These are phyloP conservation scores for Sialia sialis DNA, from an alignment of 2,113 vertebrate species.

Conservation along the genomic window DNA sequence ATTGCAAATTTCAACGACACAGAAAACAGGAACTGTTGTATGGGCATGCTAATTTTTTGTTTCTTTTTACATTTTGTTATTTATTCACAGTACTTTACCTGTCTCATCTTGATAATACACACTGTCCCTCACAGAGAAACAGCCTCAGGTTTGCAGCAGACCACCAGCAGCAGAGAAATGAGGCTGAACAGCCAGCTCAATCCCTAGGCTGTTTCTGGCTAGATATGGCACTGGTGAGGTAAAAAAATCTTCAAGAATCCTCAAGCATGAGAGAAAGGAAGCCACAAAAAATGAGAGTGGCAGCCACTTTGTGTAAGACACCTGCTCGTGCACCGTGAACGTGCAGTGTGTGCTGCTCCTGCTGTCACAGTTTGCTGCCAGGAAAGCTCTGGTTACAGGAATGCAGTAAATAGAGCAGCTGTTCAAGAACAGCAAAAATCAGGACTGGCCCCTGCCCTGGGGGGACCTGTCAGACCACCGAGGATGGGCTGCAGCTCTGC, in stretches of 20 bases:
- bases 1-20: neutral
- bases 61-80: neutral
- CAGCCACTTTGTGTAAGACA: neutral
- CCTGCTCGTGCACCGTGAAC: neutral
- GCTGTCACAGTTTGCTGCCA: neutral
- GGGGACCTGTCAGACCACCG: neutral
- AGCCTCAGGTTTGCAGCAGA: neutral
- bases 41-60: accelerated
- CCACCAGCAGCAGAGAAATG: neutral
- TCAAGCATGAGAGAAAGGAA: neutral
- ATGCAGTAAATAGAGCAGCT: neutral
- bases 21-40: neutral
- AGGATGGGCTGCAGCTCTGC: neutral
- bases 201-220: neutral
- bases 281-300: accelerated
- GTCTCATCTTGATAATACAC: neutral
- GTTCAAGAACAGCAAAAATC: neutral
- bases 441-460: neutral
- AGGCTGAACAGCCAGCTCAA: neutral
- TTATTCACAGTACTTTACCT: neutral
- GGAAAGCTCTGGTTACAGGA: neutral
- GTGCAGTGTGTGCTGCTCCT: accelerated
- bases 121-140: neutral
- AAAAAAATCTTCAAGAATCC: neutral
- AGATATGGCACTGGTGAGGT: neutral